These are phyloP conservation scores for Genyomyrus donnyi DNA, from an alignment of 2,113 vertebrate genomes.

Conservation along the genomic window DNA sequence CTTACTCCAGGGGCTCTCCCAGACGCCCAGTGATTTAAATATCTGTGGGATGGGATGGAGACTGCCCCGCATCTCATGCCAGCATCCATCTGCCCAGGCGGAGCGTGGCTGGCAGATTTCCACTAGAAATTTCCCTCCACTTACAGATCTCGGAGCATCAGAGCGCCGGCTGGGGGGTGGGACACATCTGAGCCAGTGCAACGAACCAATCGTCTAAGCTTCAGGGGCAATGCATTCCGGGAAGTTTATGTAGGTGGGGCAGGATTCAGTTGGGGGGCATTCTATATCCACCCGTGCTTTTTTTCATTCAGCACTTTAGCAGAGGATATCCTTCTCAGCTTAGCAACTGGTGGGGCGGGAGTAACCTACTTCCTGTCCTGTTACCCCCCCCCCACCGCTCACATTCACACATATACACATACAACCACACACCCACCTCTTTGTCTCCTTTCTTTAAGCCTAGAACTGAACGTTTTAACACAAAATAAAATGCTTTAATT, in stretches of 20 bases:
- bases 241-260: background rate
- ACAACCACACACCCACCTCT: background rate
- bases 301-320: conserved; percentile 2
- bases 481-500: background rate
- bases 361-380: conserved; percentile 19
- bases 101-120: background rate
- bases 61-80: background rate
- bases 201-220: background rate
- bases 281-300: background rate
- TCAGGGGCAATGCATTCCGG: background rate
- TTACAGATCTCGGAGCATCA: background rate
- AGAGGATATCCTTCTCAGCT: conserved; percentile 10
- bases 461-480: background rate
- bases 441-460: background rate
- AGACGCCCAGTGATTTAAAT: background rate
- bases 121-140: background rate
- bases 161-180: background rate
- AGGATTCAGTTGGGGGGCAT: background rate
- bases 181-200: background rate
- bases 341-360: background rate
- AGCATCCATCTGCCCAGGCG: background rate
- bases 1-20: background rate
- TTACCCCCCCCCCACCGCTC: background rate
- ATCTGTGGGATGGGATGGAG: background rate
- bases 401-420: background rate